Conservation (phyloP, 1,140 invertebrate genomes). For the Ephestia elutella region DNA sequence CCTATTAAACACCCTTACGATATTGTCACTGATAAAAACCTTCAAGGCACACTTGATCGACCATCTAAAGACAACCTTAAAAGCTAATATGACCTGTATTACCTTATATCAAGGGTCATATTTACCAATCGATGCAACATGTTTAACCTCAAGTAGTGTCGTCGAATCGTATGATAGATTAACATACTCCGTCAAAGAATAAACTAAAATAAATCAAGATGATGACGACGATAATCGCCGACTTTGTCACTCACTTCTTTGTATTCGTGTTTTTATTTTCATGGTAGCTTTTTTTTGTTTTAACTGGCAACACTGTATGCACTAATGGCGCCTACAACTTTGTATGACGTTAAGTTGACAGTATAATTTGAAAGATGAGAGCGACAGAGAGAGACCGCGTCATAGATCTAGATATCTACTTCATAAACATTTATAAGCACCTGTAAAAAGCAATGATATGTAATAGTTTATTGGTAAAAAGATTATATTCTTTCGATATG, state of each 20-base stretch:
- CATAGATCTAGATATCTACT: neutral
- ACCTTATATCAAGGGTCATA: neutral
- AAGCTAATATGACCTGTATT: conserved; percentile 7
- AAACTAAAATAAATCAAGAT: conserved; percentile 53
- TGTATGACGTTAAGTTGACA: conserved; percentile 41
- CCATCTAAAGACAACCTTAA: neutral
- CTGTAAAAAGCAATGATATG: no score
- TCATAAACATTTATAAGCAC: no score
- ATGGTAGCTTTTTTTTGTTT: conserved; percentile 22
- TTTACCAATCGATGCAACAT: neutral
- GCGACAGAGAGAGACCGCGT: neutral
- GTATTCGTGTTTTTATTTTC: conserved; percentile 23
- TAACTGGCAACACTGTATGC: conserved; percentile 32
- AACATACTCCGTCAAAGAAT: conserved; percentile 31
- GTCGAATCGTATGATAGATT: conserved; percentile 41
- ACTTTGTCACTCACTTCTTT: conserved; percentile 52
- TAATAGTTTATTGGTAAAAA: no score
- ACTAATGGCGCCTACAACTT: conserved; percentile 35
- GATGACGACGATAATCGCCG: conserved; percentile 36
- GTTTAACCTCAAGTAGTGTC: conserved; percentile 8
- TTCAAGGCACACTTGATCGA: conserved; percentile 19
- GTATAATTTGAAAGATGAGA: conserved; percentile 13
- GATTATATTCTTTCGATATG: no score
- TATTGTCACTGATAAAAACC: conserved; percentile 36
- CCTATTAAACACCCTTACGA: conserved; percentile 44